Evolutionary conservation across 2,888 invertebrate species (phyloP).

Genomic region (Cantharis rufa): DNA sequence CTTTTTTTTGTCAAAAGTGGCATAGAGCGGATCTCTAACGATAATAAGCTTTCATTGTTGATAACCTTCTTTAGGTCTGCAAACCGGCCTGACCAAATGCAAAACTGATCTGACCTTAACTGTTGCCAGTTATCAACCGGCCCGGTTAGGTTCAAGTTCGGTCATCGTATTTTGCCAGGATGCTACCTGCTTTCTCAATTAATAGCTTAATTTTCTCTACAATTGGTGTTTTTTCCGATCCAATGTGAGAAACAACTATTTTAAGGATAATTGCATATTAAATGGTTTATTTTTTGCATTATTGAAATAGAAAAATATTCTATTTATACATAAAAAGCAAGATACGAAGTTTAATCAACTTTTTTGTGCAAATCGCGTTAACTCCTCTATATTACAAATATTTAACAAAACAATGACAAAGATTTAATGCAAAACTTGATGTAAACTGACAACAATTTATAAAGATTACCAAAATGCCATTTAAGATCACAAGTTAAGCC

Average conservation of each 20-base stretch:
- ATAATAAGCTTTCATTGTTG: too few relatives aligned
- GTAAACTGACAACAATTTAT: slow-evolving; percentile 40
- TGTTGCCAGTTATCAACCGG: not conserved
- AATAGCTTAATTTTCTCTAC: too few relatives aligned
- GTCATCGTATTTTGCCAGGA: not conserved
- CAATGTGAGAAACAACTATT: too few relatives aligned
- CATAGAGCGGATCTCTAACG: too few relatives aligned
- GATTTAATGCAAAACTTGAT: slow-evolving; percentile 24
- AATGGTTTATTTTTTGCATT: too few relatives aligned
- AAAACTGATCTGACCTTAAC: too few relatives aligned
- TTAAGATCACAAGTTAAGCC: slow-evolving; percentile 36
- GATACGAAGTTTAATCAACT: not conserved
- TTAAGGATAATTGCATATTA: too few relatives aligned
- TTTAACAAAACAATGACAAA: not conserved
- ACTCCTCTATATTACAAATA: not conserved
- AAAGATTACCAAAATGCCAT: slow-evolving; percentile 33
- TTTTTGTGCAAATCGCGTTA: not conserved
- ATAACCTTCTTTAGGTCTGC: not conserved
- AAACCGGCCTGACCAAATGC: not conserved
- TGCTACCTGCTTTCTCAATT: too few relatives aligned
- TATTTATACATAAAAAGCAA: not conserved
- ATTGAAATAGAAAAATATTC: not conserved
- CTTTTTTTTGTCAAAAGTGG: too few relatives aligned
- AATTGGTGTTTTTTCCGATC: too few relatives aligned
- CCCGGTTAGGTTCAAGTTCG: not conserved